phyloP scores from a whole-genome alignment of 2,797 vertebrate genomes.

The Tenualosa thibaudeaui region DNA sequence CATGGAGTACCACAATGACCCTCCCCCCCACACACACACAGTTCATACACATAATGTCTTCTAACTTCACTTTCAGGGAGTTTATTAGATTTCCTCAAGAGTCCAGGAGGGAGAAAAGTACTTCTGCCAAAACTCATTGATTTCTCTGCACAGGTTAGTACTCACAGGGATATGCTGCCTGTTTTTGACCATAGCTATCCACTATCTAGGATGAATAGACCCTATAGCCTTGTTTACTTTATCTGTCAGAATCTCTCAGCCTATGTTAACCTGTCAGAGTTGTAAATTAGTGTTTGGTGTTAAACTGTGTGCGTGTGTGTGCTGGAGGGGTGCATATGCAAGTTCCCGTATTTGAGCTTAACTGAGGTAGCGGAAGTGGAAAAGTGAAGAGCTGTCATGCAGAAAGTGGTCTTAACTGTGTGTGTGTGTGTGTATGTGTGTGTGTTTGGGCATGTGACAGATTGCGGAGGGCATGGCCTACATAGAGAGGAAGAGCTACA shows the following conservation, averaged over 20 bases:
- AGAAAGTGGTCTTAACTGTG: neutral
- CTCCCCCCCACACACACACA: too few species aligned
- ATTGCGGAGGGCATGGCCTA: conserved; percentile 97
- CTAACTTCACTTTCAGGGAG: conserved; percentile 75
- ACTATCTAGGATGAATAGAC: neutral
- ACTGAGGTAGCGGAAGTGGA: conserved; percentile 27
- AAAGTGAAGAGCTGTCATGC: conserved; percentile 38
- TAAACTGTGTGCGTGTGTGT: neutral
- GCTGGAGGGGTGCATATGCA: neutral
- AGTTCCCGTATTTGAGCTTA: neutral
- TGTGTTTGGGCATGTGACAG: conserved; percentile 64
- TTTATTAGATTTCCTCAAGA: conserved; percentile 93
- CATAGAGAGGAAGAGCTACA: conserved; percentile 94
- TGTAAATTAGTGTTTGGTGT: conserved; percentile 20
- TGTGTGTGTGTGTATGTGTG: conserved; percentile 36
- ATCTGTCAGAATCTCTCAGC: too few species aligned
- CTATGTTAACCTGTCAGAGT: too few species aligned
- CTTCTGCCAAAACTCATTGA: conserved; percentile 89
- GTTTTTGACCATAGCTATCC: neutral
- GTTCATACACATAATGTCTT: neutral
- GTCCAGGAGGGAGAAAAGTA: conserved; percentile 75
- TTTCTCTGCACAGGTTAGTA: conserved; percentile 90
- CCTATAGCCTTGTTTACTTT: too few species aligned
- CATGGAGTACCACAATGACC: too few species aligned
- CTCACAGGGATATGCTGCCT: neutral